Evolutionary conservation across 2,888 invertebrate genomes (phyloP).

Genomic region (Ypsolopha sequella): DNA sequence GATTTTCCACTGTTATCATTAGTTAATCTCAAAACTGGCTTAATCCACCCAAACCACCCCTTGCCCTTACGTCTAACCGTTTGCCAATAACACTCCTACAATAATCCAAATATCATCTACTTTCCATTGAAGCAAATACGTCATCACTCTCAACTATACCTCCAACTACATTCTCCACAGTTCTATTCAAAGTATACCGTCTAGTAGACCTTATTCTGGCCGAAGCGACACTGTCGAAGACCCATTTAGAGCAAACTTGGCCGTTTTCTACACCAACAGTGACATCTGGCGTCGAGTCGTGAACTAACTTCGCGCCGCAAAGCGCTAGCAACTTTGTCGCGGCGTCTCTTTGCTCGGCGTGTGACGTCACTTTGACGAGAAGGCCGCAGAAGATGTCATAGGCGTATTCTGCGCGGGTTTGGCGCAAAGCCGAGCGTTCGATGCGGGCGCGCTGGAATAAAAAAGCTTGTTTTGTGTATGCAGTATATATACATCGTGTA

Average conservation of each 20-base stretch:
- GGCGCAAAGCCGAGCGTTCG: conserved; percentile 39
- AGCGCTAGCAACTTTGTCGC: conserved; percentile 30
- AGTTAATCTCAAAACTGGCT: too few relatives aligned
- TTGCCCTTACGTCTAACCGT: too few relatives aligned
- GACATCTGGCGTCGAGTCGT: conserved; percentile 20
- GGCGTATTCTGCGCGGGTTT: conserved; percentile 35
- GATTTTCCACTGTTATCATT: too few relatives aligned
- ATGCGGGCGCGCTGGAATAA: conserved; percentile 47
- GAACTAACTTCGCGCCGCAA: conserved; percentile 35
- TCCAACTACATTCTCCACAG: neutral
- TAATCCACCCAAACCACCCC: too few relatives aligned
- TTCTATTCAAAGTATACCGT: conserved; percentile 20
- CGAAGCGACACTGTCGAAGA: conserved; percentile 49
- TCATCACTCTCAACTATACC: neutral
- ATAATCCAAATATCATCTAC: too few relatives aligned
- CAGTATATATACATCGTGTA: too few relatives aligned
- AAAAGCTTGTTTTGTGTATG: neutral
- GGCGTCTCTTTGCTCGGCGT: conserved; percentile 32
- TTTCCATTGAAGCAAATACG: neutral
- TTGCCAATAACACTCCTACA: too few relatives aligned
- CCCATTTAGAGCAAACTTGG: conserved; percentile 46
- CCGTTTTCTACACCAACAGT: conserved; percentile 27
- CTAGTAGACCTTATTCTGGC: conserved; percentile 40
- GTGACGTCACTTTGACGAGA: conserved; percentile 24
- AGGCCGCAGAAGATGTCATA: conserved; percentile 49